Evolutionary conservation across 2,113 vertebrate genomes (phyloP), one percentile per base, ranked within the genome.

Genomic region (Xenopus borealis): DNA sequence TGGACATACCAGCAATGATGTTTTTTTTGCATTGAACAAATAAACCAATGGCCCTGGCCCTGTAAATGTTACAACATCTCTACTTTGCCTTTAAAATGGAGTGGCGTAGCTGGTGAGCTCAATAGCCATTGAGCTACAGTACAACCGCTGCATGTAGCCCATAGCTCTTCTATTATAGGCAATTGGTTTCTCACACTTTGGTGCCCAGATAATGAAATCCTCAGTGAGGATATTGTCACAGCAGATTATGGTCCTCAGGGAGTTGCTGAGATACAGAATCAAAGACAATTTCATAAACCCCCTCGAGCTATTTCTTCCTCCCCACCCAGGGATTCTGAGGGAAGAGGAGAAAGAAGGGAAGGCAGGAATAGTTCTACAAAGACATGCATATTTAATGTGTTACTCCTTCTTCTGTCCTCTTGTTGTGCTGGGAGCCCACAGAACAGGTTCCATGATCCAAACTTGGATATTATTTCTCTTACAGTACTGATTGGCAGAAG

Each of bases 231-330:
- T 72, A 73, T 72, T 7, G 72, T 55, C 47, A 70, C 59, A 70
- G 67, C 74, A 70, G 74, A 58, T 75, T 75, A 75, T n/a, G 50
- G 16, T 70, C 59, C 57, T 64, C 74, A 14, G 66, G 74, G 74
- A 77, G 74, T 67, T 70, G 74, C 64, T 64, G 59, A 57, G 74
- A 70, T 70, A 64, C 53, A 62, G 74, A 77, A 77, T 70, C 67
- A 77, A 70, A 77, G 74, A 77, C 67, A 70, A 70, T 67, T 77
- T 70, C 53, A 70, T 77, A 69, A 27, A 27, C 23, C 72, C 14
- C 55, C 55, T 69, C 46, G 58, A 75, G 57, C 45, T 44, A 69
- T 62, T 44, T 62, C 73, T 33, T 47, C 73, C 58, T 6, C 53
- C 53, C 53, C 14, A 8, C 53, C 58, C 9, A 11, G 73, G 58